Evolutionary conservation across 2,797 vertebrate species (phyloP).

Genomic region (Catamblyrhynchus diadema): DNA sequence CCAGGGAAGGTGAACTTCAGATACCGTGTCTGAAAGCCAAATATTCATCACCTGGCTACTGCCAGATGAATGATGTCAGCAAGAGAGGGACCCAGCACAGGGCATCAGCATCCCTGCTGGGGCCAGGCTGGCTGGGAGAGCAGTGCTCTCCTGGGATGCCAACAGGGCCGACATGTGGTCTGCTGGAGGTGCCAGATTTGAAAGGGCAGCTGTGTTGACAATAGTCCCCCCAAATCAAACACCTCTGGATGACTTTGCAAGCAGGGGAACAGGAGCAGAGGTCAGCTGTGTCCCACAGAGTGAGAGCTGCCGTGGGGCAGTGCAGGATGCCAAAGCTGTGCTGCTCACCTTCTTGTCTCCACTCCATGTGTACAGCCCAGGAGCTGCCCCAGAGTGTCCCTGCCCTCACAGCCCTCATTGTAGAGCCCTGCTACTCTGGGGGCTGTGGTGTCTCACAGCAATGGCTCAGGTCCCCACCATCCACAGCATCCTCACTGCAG

Average conservation of each 20-base stretch:
- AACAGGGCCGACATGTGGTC: accelerated
- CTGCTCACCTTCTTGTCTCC: background rate
- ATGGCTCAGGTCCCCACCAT: background rate
- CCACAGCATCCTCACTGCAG: background rate
- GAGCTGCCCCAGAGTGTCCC: background rate
- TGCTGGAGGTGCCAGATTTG: background rate
- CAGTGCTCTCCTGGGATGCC: accelerated
- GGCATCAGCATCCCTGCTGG: background rate
- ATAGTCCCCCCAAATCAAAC: background rate
- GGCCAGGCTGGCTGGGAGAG: background rate
- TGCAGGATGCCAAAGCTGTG: background rate
- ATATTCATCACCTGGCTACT: background rate
- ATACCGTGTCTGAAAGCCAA: accelerated
- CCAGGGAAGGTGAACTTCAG: background rate
- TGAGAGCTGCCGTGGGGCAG: accelerated
- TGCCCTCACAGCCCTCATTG: background rate
- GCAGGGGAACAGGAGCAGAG: background rate
- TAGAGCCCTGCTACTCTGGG: background rate
- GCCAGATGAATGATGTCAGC: background rate
- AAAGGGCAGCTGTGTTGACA: background rate
- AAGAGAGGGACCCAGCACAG: accelerated
- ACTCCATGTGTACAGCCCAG: accelerated
- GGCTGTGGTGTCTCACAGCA: accelerated
- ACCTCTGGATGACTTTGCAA: background rate
- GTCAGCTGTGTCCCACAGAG: accelerated